Conservation (phyloP, 1,140 invertebrate species). For the Drosophila simulans region DNA sequence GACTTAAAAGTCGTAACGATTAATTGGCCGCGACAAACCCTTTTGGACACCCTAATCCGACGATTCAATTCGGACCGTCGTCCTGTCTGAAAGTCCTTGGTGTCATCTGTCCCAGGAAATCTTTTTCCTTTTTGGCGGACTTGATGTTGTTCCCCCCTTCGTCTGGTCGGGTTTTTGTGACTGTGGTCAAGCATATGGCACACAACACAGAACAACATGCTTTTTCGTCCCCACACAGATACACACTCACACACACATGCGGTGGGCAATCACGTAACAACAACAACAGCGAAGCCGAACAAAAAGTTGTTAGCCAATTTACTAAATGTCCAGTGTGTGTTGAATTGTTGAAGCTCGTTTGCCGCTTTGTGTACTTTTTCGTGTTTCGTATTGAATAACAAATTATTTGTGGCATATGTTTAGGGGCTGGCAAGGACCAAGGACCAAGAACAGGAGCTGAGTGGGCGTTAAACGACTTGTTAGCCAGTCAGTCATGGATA, state of each 20-base stretch:
- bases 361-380: slow-evolving; percentile 75
- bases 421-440: slow-evolving; percentile 26
- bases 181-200: slow-evolving; percentile 67
- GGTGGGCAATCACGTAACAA: slow-evolving; percentile 50
- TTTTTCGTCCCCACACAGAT: slow-evolving; percentile 16
- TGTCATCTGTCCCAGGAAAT: slow-evolving; percentile 33
- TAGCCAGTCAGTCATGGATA: slow-evolving; percentile 34
- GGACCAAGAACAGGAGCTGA: slow-evolving; percentile 14
- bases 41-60: slow-evolving; percentile 13
- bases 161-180: slow-evolving; percentile 24
- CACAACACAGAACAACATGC: slow-evolving; percentile 51
- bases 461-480: slow-evolving; percentile 56
- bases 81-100: slow-evolving; percentile 11
- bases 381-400: slow-evolving; percentile 80
- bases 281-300: slow-evolving; percentile 32
- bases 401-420: slow-evolving; percentile 78
- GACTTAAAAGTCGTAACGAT: slow-evolving; percentile 5
- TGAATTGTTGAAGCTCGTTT: slow-evolving; percentile 64
- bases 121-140: slow-evolving; percentile 24
- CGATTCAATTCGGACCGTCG: slow-evolving; percentile 6
- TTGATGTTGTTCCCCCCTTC: background rate
- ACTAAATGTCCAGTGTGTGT: slow-evolving; percentile 70
- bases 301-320: slow-evolving; percentile 81
- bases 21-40: slow-evolving; percentile 15
- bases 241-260: slow-evolving; percentile 10